These are phyloP conservation scores for Myathropa florea DNA, from an alignment of 2,888 invertebrate species.

Conservation along the genomic window DNA sequence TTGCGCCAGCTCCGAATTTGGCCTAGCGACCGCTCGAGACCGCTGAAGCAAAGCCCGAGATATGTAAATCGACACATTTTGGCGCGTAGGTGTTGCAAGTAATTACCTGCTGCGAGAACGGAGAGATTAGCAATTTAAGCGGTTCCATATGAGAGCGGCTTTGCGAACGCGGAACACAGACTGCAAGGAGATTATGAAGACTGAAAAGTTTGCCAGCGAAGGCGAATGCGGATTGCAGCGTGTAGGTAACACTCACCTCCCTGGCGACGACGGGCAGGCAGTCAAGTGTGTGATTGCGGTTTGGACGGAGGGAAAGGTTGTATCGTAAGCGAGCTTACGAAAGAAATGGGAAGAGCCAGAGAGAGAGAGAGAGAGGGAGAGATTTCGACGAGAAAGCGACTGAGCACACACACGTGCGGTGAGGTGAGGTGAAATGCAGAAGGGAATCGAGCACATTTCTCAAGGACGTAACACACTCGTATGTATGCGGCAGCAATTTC, in stretches of 20 bases:
- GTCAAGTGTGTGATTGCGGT: slow-evolving; percentile 42
- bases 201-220: slow-evolving; percentile 1
- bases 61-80: slow-evolving; percentile 26
- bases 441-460: slow-evolving; percentile 32
- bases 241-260: background rate
- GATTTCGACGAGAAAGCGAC: background rate
- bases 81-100: slow-evolving; percentile 26
- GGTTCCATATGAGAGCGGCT: slow-evolving; percentile 9
- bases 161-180: slow-evolving; percentile 6
- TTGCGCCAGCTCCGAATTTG: slow-evolving; percentile 33
- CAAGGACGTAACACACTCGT: slow-evolving; percentile 23
- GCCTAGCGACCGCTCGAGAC: background rate
- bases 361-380: background rate
- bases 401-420: too few relatives aligned
- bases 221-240: background rate
- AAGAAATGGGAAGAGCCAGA: background rate
- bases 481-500: background rate
- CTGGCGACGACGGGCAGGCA: background rate
- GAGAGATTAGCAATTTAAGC: slow-evolving; percentile 13
- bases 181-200: background rate
- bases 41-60: too few relatives aligned
- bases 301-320: background rate
- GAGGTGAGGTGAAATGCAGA: background rate
- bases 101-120: slow-evolving; percentile 1
- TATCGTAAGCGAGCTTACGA: slow-evolving; percentile 1